Evolutionary conservation across 92 coral and sea anemone genomes (phyloP).

Genomic region (Phenganax marumi): DNA sequence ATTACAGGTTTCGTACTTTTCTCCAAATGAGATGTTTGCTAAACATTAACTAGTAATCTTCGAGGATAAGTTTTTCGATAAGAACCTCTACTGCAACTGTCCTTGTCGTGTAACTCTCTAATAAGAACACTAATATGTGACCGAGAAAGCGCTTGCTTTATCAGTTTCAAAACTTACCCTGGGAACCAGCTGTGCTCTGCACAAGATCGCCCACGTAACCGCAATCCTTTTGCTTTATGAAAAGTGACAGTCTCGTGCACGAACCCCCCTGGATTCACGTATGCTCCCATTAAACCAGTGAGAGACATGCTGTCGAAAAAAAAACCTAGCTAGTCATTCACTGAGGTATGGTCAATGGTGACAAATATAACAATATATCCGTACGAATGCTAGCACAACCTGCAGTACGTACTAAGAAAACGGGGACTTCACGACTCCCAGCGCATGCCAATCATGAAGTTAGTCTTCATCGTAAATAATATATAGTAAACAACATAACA

Average conservation of each 20-base stretch:
- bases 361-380: neutral
- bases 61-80: too few species aligned
- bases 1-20: too few species aligned
- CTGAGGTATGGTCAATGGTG: neutral
- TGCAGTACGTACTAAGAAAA: neutral
- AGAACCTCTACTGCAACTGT: too few species aligned
- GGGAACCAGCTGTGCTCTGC: constrained; percentile 99
- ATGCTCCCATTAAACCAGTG: constrained; percentile 90
- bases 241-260: constrained; percentile 92
- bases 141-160: neutral
- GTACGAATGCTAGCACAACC: neutral
- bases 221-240: constrained; percentile 77
- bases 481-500: too few species aligned
- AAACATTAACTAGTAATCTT: too few species aligned
- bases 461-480: too few species aligned
- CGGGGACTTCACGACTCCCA: too few species aligned
- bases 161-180: constrained; percentile 66
- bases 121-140: too few species aligned
- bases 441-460: too few species aligned
- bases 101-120: too few species aligned
- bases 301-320: constrained; percentile 76
- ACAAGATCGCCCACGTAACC: constrained; percentile 78
- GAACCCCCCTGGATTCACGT: constrained; percentile 90
- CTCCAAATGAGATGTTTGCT: too few species aligned
- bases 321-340: neutral